These are phyloP conservation scores for Uloborus plumipes DNA, from an alignment of 2,888 invertebrate species.

Conservation along the genomic window DNA sequence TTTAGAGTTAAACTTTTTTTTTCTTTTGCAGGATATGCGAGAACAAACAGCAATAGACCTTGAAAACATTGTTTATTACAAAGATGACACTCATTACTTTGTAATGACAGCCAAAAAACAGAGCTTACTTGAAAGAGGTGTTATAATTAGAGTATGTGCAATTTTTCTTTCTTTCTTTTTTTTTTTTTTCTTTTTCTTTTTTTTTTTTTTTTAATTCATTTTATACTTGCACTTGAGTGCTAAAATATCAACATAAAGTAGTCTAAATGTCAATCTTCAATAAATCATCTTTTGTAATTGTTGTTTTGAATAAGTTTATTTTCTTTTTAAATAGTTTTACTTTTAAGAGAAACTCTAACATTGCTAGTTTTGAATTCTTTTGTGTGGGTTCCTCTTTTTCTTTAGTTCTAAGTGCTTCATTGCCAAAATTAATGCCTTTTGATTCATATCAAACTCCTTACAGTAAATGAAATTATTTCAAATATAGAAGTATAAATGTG, in stretches of 20 bases:
- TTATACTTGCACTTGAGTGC: not conserved
- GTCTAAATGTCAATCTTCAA: not conserved
- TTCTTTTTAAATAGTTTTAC: too few species aligned
- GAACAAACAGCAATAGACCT: conserved; percentile 92
- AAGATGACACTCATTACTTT: conserved; percentile 99
- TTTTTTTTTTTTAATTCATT: not conserved
- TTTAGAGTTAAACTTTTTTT: conserved; percentile 34
- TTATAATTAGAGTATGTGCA: conserved; percentile 82
- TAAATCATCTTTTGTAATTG: too few species aligned
- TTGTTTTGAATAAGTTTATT: too few species aligned
- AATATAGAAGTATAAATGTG: too few species aligned
- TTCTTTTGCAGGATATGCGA: conserved; percentile 81
- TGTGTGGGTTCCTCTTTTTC: too few species aligned
- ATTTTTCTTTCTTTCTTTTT: not conserved
- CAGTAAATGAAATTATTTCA: too few species aligned
- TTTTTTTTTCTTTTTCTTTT: not conserved
- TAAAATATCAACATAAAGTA: not conserved
- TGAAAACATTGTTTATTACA: conserved; percentile 99
- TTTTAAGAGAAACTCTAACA: too few species aligned
- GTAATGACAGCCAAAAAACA: conserved; percentile 99
- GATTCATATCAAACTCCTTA: too few species aligned
- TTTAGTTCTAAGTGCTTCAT: too few species aligned
- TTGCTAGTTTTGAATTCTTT: too few species aligned
- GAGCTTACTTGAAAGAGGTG: conserved; percentile 92
- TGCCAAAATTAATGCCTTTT: too few species aligned